Evolutionary conservation across 1,140 invertebrate genomes (phyloP).

Genomic region (Mya arenaria): DNA sequence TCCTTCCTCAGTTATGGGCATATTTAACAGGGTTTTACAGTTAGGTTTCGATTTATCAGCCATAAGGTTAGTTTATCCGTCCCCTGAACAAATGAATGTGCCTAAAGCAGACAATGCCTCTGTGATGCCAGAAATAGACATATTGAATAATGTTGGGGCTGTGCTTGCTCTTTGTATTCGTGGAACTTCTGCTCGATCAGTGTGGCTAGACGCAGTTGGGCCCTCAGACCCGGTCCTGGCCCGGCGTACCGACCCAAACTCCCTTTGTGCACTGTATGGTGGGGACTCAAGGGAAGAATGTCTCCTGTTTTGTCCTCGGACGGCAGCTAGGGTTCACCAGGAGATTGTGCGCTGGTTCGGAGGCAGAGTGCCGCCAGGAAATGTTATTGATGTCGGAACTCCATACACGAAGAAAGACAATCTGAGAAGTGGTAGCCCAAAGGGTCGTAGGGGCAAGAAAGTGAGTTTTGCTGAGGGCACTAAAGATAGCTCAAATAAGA

Average conservation of each 20-base stretch:
- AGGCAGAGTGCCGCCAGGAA: slow-evolving; percentile 71
- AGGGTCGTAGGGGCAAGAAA: slow-evolving; percentile 63
- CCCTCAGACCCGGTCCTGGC: slow-evolving; percentile 76
- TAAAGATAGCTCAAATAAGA: slow-evolving; percentile 24
- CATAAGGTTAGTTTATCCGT: slow-evolving; percentile 70
- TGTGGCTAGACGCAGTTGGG: slow-evolving; percentile 77
- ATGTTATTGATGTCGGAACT: slow-evolving; percentile 73
- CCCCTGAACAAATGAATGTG: slow-evolving; percentile 61
- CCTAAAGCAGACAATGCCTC: slow-evolving; percentile 42
- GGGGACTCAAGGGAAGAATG: slow-evolving; percentile 72
- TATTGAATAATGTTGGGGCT: slow-evolving; percentile 73
- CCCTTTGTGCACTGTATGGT: slow-evolving; percentile 77
- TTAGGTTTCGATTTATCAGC: slow-evolving; percentile 72
- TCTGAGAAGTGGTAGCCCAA: slow-evolving; percentile 61
- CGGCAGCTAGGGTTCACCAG: slow-evolving; percentile 63
- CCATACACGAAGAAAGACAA: slow-evolving; percentile 69
- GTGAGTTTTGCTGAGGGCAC: slow-evolving; percentile 47
- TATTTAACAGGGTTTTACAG: slow-evolving; percentile 73
- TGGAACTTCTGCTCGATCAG: slow-evolving; percentile 71
- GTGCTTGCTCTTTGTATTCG: slow-evolving; percentile 75
- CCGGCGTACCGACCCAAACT: slow-evolving; percentile 76
- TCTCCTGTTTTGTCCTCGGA: slow-evolving; percentile 75
- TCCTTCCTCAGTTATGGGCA: slow-evolving; percentile 72
- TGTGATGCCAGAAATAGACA: slow-evolving; percentile 56
- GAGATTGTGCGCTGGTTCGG: slow-evolving; percentile 78